phyloP scores from a whole-genome alignment of 2,113 vertebrate genomes.

The Henicopernis longicauda region DNA sequence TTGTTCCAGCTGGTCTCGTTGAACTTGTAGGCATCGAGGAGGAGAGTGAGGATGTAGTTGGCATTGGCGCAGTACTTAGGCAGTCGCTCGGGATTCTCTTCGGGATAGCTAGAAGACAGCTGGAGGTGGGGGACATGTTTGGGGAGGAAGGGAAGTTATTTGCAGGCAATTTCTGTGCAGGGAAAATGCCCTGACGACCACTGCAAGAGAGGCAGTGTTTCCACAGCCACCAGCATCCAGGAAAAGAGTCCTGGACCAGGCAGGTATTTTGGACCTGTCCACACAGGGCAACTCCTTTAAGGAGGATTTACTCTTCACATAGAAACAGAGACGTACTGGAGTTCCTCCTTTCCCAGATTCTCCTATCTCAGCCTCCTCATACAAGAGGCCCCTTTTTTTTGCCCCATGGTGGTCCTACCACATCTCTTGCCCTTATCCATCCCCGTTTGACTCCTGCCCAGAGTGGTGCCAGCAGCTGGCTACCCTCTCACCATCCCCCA shows the following conservation, averaged over 20 bases:
- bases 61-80: conserved; percentile 78
- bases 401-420: not conserved
- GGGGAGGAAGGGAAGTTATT: not conserved
- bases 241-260: not conserved
- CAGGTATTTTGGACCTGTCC: not conserved
- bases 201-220: not conserved
- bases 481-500: not conserved
- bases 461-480: not conserved
- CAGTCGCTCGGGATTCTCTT: conserved; percentile 21
- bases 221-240: not conserved
- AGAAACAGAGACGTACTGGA: not conserved
- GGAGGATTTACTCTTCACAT: not conserved
- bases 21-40: conserved; percentile 81
- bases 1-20: conserved; percentile 70
- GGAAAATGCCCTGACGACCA: not conserved
- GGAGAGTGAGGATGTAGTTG: conserved; percentile 79
- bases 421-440: not conserved
- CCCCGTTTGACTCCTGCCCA: not conserved
- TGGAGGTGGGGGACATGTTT: not conserved
- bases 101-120: conserved; percentile 42
- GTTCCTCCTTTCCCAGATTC: not conserved
- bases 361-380: not conserved
- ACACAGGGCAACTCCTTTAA: not conserved
- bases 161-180: not conserved
- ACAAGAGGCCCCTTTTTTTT: not conserved